Evolutionary conservation across 2,888 invertebrate species (phyloP).

Genomic region (Mythimna lalbum): DNA sequence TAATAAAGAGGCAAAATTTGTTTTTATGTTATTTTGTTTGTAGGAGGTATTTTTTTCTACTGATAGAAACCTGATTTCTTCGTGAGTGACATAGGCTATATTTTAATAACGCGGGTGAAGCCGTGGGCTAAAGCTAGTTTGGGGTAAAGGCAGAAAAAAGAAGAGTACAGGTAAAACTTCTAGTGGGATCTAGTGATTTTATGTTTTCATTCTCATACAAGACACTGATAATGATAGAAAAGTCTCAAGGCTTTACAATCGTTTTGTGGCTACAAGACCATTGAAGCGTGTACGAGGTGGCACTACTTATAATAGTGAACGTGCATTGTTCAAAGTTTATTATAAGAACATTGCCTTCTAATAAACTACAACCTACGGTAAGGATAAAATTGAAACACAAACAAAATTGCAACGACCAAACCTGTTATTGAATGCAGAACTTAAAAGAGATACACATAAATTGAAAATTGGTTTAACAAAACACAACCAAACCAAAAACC

Average conservation of each 20-base stretch:
- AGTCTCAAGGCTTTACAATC: neutral
- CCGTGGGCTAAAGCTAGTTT: too few relatives aligned
- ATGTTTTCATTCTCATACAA: neutral
- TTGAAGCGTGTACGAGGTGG: neutral
- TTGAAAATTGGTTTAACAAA: neutral
- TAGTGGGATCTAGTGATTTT: neutral
- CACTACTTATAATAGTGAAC: neutral
- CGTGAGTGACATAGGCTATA: too few relatives aligned
- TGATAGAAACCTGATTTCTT: too few relatives aligned
- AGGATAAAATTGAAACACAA: neutral
- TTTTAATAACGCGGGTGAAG: too few relatives aligned
- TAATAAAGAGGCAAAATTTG: too few relatives aligned
- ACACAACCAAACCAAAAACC: constrained; percentile 1
- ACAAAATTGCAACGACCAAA: neutral
- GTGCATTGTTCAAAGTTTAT: neutral
- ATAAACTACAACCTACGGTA: neutral
- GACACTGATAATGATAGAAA: neutral
- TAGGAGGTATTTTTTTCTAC: too few relatives aligned
- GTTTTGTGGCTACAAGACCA: neutral
- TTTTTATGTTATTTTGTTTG: too few relatives aligned
- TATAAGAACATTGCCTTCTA: neutral
- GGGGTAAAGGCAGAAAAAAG: too few relatives aligned
- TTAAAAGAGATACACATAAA: neutral
- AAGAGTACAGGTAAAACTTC: too few relatives aligned
- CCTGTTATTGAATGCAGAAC: neutral